phyloP scores from a whole-genome alignment of 2,888 invertebrate species.

The Meghimatium bilineatum region DNA sequence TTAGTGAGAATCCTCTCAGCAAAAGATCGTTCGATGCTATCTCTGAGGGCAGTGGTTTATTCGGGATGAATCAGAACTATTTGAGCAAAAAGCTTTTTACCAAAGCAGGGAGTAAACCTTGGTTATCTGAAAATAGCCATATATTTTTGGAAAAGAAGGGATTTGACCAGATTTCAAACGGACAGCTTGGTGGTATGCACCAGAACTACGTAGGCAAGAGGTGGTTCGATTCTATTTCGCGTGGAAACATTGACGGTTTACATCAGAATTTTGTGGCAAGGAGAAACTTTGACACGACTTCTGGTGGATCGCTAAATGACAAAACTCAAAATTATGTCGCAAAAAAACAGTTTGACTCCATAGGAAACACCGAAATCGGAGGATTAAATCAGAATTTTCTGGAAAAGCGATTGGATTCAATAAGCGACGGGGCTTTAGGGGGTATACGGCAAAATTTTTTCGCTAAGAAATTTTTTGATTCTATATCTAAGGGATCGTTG shows the following conservation, averaged over 20 bases:
- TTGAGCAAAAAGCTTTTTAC: neutral
- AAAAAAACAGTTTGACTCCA: conserved; percentile 17
- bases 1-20: neutral
- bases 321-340: neutral
- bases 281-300: conserved; percentile 14
- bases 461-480: conserved; percentile 13
- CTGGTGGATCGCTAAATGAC: neutral
- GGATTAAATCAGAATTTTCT: neutral
- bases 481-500: neutral
- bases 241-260: neutral
- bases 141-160: neutral
- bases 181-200: neutral
- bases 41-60: neutral
- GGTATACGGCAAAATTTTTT: conserved; percentile 31
- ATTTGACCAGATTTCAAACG: neutral
- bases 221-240: neutral
- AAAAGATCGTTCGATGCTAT: neutral
- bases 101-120: neutral
- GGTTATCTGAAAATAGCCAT: neutral
- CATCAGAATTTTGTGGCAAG: conserved; percentile 2
- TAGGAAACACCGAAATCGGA: neutral
- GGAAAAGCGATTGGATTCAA: conserved; percentile 12
- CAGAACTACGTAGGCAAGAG: neutral
- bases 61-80: neutral
- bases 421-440: conserved; percentile 3